Evolutionary conservation across 2,888 invertebrate species (phyloP).

Genomic region (Elysia crispata): DNA sequence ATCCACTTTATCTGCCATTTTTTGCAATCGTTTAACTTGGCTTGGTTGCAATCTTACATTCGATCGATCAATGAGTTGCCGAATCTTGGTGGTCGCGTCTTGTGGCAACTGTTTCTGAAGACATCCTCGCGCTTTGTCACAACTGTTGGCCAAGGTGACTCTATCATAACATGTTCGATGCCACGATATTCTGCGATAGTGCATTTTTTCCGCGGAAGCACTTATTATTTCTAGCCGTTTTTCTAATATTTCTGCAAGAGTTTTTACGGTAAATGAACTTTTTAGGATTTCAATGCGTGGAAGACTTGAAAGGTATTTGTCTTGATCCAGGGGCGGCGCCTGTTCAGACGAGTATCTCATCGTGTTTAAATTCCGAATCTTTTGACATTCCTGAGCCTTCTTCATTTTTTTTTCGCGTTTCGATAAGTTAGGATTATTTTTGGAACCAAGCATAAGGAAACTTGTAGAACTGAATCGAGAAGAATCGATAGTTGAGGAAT

Average conservation of each 20-base stretch:
- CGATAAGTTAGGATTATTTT: no score
- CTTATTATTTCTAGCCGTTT: no score
- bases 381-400: no score
- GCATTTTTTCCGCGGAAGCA: no score
- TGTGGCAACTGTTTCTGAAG: slow-evolving; percentile 15
- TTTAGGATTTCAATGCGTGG: neutral
- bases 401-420: no score
- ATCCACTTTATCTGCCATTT: slow-evolving; percentile 28
- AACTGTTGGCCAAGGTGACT: slow-evolving; percentile 29
- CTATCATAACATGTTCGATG: slow-evolving; percentile 1
- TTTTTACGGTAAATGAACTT: neutral
- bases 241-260: no score
- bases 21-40: neutral
- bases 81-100: neutral
- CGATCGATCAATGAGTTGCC: slow-evolving; percentile 24
- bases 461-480: no score
- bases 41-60: neutral
- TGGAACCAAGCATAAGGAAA: no score
- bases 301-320: neutral
- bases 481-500: no score
- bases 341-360: no score
- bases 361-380: no score
- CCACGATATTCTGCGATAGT: no score
- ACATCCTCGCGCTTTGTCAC: slow-evolving; percentile 21
- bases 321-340: neutral